These are phyloP conservation scores for Myotis findleyi DNA, from an alignment of 2,797 vertebrate species.

Conservation along the genomic window DNA sequence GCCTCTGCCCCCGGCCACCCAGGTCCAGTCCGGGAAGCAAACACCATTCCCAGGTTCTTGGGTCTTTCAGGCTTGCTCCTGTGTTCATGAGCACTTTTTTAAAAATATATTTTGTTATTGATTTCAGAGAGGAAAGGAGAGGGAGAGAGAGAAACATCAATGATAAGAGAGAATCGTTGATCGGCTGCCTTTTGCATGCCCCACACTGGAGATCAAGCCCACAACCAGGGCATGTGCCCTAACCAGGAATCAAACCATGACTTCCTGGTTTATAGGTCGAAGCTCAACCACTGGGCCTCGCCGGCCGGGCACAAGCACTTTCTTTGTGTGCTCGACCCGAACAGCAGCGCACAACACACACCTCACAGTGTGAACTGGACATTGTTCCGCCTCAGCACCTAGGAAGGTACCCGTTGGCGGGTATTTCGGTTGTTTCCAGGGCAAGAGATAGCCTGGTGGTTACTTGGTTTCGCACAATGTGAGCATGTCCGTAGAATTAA, in stretches of 20 bases:
- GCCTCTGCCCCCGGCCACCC: too few relatives aligned
- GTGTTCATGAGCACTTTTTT: neutral
- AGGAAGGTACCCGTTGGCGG: neutral
- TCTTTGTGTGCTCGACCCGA: neutral
- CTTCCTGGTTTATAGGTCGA: too few relatives aligned
- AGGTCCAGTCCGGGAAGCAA: neutral
- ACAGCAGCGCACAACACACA: fast-evolving
- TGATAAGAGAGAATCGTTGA: too few relatives aligned
- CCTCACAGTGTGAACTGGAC: neutral
- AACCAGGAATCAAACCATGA: too few relatives aligned
- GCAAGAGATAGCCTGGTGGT: neutral
- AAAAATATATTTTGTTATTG: too few relatives aligned
- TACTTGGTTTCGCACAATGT: neutral
- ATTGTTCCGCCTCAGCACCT: too few relatives aligned
- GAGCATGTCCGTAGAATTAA: neutral
- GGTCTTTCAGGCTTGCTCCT: neutral
- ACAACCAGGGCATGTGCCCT: too few relatives aligned
- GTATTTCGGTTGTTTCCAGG: neutral
- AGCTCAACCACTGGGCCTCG: too few relatives aligned
- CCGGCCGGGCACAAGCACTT: neutral
- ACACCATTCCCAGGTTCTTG: neutral
- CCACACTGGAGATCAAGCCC: too few relatives aligned
- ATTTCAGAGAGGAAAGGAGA: too few relatives aligned
- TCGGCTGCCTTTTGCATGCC: too few relatives aligned
- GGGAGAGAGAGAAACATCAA: too few relatives aligned